Evolutionary conservation across 2,888 invertebrate genomes (phyloP).

Genomic region (Tipula confusa): DNA sequence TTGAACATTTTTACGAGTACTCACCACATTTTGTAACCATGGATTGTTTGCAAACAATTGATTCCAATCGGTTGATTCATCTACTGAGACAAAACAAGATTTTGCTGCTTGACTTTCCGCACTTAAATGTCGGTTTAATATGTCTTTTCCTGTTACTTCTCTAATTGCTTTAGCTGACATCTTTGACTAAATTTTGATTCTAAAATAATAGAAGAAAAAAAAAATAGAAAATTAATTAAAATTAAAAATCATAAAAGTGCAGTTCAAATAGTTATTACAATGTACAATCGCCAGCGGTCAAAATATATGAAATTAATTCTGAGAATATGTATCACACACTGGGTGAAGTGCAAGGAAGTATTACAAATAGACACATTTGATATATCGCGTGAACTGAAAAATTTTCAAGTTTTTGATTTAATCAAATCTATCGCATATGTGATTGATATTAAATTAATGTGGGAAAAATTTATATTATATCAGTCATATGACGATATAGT

Average conservation of each 20-base stretch:
- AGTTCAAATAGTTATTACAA: neutral
- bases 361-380: too few species aligned
- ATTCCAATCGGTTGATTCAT: slow-evolving; percentile 69
- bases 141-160: slow-evolving; percentile 90
- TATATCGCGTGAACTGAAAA: neutral
- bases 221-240: neutral
- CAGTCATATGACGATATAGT: neutral
- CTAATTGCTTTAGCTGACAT: slow-evolving; percentile 98
- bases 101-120: slow-evolving; percentile 63
- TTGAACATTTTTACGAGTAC: slow-evolving; percentile 36
- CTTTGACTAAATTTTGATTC: slow-evolving; percentile 37
- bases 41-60: slow-evolving; percentile 71
- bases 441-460: neutral
- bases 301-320: too few species aligned
- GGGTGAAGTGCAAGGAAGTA: too few species aligned
- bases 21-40: slow-evolving; percentile 77
- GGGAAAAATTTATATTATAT: neutral
- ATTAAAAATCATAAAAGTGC: neutral
- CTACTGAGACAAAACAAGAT: slow-evolving; percentile 78
- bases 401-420: neutral
- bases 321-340: too few species aligned
- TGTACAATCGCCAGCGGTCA: too few species aligned
- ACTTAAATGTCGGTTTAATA: slow-evolving; percentile 76
- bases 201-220: neutral
- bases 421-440: neutral